Evolutionary conservation across 2,113 vertebrate species (phyloP).

Genomic region (Poeciliopsis turrubarensis): DNA sequence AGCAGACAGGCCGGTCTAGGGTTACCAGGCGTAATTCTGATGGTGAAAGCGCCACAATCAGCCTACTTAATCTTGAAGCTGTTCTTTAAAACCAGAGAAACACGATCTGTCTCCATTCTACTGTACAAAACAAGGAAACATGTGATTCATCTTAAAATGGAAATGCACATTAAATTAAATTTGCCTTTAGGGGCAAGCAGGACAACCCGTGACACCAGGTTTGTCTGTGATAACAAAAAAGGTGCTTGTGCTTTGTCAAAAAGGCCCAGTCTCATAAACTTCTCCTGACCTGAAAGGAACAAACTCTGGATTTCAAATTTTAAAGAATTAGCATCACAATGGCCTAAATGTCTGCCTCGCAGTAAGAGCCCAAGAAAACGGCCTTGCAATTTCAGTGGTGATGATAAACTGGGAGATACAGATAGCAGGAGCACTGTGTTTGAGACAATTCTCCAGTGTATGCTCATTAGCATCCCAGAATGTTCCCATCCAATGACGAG

Average conservation of each 20-base stretch:
- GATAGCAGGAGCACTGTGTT: constrained; percentile 68
- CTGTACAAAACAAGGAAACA: constrained; percentile 77
- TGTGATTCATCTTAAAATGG: constrained; percentile 80
- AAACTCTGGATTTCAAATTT: constrained; percentile 71
- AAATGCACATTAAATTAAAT: constrained; percentile 80
- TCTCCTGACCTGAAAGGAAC: constrained; percentile 62
- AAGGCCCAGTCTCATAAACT: constrained; percentile 66
- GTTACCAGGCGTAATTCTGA: constrained; percentile 88
- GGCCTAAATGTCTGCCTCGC: constrained; percentile 68
- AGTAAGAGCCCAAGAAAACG: constrained; percentile 72
- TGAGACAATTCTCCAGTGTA: constrained; percentile 70
- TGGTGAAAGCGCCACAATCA: constrained; percentile 85
- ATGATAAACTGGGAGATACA: constrained; percentile 74
- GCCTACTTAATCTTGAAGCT: constrained; percentile 83
- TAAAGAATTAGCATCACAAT: constrained; percentile 76
- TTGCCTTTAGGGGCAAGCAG: constrained; percentile 62
- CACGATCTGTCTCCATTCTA: constrained; percentile 81
- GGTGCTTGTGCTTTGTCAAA: constrained; percentile 68
- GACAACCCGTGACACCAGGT: constrained; percentile 64
- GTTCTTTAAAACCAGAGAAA: constrained; percentile 86
- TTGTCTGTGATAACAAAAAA: constrained; percentile 70
- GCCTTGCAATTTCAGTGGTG: constrained; percentile 74
- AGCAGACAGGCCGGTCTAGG: constrained; percentile 85
- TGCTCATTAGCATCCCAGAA: constrained; percentile 66
- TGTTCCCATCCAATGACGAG: constrained; percentile 71